These are phyloP conservation scores for Ypsolopha sequella DNA, from an alignment of 2,888 invertebrate genomes.

Conservation along the genomic window DNA sequence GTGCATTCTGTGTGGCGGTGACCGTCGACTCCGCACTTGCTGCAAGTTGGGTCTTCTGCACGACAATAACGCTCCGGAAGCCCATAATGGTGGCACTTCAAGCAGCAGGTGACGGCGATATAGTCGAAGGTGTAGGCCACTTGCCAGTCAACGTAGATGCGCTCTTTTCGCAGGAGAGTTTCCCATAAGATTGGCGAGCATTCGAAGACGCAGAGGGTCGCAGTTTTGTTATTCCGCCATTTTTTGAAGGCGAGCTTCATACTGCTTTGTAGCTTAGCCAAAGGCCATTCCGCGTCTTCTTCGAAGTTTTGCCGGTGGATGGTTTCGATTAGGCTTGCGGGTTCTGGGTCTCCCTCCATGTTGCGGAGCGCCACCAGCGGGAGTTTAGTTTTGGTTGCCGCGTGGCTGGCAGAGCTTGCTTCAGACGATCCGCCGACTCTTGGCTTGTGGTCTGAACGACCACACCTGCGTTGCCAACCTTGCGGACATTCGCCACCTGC, in stretches of 20 bases:
- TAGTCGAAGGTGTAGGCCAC: conserved; percentile 6
- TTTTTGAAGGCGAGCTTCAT: conserved; percentile 1
- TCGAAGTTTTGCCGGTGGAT: conserved; percentile 5
- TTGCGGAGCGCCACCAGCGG: too few species aligned
- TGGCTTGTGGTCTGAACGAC: conserved; percentile 31
- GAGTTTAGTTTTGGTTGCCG: too few species aligned
- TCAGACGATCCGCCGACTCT: too few species aligned
- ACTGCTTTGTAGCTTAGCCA: not conserved
- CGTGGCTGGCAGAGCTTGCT: too few species aligned
- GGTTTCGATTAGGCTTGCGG: too few species aligned
- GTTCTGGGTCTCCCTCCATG: too few species aligned
- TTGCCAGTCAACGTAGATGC: conserved; percentile 13
- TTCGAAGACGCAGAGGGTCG: conserved; percentile 8
- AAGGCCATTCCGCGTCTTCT: conserved; percentile 2
- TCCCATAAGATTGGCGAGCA: conserved; percentile 5
- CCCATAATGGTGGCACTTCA: conserved; percentile 22
- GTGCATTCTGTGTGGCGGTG: conserved; percentile 11
- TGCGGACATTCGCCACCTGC: conserved; percentile 7
- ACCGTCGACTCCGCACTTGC: conserved; percentile 13
- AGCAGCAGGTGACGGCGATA: conserved; percentile 13
- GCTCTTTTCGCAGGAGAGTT: not conserved
- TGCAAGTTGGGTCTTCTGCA: conserved; percentile 8
- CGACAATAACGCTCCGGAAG: conserved; percentile 20
- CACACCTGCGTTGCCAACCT: conserved; percentile 39
- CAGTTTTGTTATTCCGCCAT: not conserved